Evolutionary conservation across 2,797 vertebrate species (phyloP).

Genomic region (Paramormyrops hopkinsi): DNA sequence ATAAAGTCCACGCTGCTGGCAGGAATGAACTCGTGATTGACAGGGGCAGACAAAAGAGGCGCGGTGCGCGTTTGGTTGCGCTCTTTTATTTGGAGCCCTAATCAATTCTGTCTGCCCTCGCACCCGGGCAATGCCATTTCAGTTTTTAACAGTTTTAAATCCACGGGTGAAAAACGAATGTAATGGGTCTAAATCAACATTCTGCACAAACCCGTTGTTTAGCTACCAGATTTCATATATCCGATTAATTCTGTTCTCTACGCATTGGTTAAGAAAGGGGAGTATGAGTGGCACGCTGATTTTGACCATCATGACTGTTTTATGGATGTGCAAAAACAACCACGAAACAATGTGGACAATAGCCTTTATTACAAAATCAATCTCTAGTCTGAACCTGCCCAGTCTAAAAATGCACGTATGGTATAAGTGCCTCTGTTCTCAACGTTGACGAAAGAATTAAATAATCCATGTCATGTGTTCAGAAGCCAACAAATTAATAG

Average conservation of each 20-base stretch:
- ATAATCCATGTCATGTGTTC: not conserved
- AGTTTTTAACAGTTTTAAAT: not conserved
- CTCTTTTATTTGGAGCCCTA: not conserved
- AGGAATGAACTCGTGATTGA: slow-evolving; percentile 23
- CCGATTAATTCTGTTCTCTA: not conserved
- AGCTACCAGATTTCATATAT: not conserved
- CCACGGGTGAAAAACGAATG: not conserved
- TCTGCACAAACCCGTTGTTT: not conserved
- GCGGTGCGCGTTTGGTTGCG: slow-evolving; percentile 19
- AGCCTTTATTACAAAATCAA: slow-evolving; percentile 2
- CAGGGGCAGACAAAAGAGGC: slow-evolving; percentile 31
- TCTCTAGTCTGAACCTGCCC: not conserved
- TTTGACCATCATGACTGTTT: not conserved
- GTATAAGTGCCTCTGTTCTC: not conserved
- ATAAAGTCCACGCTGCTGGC: not conserved
- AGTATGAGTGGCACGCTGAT: not conserved
- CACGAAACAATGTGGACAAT: not conserved
- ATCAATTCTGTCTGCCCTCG: not conserved
- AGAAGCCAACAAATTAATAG: not conserved
- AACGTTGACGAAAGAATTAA: not conserved
- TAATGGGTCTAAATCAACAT: not conserved
- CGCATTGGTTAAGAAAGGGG: not conserved
- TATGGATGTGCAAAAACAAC: not conserved
- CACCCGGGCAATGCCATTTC: not conserved
- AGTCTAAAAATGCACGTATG: not conserved